phyloP scores from a whole-genome alignment of 2,888 invertebrate genomes.

The Hydraecia micacea region DNA sequence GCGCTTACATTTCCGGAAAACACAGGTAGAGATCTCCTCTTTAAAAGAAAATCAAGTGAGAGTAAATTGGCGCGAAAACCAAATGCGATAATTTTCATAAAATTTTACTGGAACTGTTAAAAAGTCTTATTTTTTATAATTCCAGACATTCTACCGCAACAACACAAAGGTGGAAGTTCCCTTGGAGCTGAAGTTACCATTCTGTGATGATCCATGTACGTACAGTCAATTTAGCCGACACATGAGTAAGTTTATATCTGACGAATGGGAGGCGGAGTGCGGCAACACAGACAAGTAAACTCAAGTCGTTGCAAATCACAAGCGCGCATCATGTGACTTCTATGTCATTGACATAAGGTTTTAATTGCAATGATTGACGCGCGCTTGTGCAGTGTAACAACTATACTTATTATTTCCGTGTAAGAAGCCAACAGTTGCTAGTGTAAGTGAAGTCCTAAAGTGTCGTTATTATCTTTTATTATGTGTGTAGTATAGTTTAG shows the following conservation, averaged over 20 bases:
- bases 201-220: constrained; percentile 92
- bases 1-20: not conserved
- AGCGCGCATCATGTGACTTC: not conserved
- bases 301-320: not conserved
- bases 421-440: constrained; percentile 41
- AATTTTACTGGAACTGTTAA: not conserved
- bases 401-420: not conserved
- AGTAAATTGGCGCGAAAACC: not conserved
- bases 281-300: constrained; percentile 71
- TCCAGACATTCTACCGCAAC: constrained; percentile 92
- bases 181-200: constrained; percentile 90
- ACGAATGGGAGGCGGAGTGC: constrained; percentile 93
- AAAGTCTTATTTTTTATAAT: constrained; percentile 16
- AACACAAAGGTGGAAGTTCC: constrained; percentile 91
- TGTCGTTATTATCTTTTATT: constrained; percentile 10
- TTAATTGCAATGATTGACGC: constrained; percentile 13
- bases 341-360: not conserved
- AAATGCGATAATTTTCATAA: not conserved
- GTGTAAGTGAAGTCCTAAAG: constrained; percentile 36
- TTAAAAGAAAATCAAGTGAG: no score
- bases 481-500: constrained; percentile 7
- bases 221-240: constrained; percentile 89
- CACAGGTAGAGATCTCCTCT: not conserved
- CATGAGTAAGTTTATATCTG: constrained; percentile 90
- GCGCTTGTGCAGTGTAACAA: not conserved